A percentile compares a stretch with the other conserved stretches of the same genome.
phyloP scores from a whole-genome alignment of 2,113 vertebrate genomes.

The Probosciger aterrimus region DNA sequence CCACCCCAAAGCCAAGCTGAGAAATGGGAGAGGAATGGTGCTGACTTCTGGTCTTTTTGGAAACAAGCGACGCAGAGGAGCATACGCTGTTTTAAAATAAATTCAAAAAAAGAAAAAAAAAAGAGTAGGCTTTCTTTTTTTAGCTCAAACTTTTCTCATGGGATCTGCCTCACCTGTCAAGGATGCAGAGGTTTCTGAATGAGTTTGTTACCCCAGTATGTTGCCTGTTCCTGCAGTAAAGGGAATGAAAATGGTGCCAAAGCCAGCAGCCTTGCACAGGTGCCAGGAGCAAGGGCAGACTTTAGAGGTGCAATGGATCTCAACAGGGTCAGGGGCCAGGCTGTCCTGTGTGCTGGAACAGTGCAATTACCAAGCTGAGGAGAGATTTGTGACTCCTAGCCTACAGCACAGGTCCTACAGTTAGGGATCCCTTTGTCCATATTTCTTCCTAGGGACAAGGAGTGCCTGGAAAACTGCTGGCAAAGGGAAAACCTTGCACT shows the following conservation, averaged over 20 bases:
- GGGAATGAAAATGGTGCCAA: neutral
- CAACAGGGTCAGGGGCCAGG: neutral
- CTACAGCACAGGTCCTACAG: neutral
- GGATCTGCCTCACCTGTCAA: neutral
- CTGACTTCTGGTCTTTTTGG: neutral
- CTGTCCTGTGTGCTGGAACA: neutral
- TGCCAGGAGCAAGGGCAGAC: neutral
- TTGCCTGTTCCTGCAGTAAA: neutral
- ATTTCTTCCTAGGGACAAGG: neutral
- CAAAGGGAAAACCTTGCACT: neutral
- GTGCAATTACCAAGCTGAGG: neutral
- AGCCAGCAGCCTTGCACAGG: neutral
- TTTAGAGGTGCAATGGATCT: fast-evolving
- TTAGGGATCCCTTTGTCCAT: neutral
- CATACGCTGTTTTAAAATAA: neutral
- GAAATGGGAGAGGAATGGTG: neutral
- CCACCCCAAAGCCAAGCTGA: neutral
- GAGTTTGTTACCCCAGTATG: neutral
- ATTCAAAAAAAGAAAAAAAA: neutral
- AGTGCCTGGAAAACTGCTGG: neutral
- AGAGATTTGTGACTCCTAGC: neutral
- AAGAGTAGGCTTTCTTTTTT: neutral
- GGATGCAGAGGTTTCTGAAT: neutral
- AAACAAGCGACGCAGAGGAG: neutral
- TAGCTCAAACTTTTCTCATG: neutral